These are phyloP conservation scores for Pristionchus fissidentatus DNA, from an alignment of 2,888 invertebrate genomes.

Conservation along the genomic window DNA sequence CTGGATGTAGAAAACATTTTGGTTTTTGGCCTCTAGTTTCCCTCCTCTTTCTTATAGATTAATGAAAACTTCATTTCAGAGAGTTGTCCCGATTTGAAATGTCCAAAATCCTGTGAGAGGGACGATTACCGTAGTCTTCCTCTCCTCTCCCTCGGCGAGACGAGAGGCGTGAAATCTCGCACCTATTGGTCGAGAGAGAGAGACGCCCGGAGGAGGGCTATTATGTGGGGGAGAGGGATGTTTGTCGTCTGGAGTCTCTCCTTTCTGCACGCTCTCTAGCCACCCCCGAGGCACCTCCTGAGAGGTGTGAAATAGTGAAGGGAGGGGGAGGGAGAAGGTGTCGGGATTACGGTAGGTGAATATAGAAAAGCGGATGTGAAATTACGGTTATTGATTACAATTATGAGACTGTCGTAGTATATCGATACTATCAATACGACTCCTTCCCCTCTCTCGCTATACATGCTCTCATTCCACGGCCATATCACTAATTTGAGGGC, in stretches of 20 bases:
- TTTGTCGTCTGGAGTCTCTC: neutral
- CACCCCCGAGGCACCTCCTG: neutral
- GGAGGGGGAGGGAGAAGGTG: slow-evolving; percentile 3
- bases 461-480: neutral
- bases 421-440: slow-evolving; percentile 7
- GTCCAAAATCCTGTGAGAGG: no score
- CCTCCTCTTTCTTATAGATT: slow-evolving; percentile 5
- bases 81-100: no score
- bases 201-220: slow-evolving; percentile 30
- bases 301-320: slow-evolving; percentile 36
- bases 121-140: slow-evolving; percentile 24
- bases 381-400: no score
- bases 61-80: no score
- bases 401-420: neutral
- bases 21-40: neutral
- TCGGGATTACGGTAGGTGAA: slow-evolving; percentile 15
- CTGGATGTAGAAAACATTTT: neutral
- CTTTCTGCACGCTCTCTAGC: neutral
- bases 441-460: no score
- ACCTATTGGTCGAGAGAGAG: slow-evolving; percentile 35
- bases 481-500: no score
- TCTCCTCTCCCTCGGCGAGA: no score
- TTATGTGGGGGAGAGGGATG: slow-evolving; percentile 28
- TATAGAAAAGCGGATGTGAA: no score
- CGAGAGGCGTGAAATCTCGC: slow-evolving; percentile 31